Base-by-base conservation (phyloP, 2,113 vertebrate genomes). In the Poeciliopsis prolifica region DNA sequence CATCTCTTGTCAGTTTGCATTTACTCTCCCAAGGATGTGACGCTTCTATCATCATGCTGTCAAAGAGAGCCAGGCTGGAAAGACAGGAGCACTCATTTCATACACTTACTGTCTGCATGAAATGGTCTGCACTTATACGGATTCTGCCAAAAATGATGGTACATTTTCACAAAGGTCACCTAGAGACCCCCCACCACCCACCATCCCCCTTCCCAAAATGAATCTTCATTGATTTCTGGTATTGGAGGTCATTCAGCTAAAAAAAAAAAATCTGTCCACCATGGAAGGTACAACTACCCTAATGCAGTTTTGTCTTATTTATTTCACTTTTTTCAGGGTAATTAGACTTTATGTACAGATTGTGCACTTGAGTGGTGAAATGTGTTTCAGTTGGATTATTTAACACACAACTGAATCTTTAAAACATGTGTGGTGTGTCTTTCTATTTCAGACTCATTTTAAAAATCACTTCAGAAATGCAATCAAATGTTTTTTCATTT, bases 1-100 rank as follows among this genome's bases (percentile, higher is more conserved):
- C 96, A 97, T 98, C 97, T 98, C 96, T 98, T 99, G 98, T 99
- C 98, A 99, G 97, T 99, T 98, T 98, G 97, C 97, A 98, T 99
- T 99, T 98, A 97, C 96, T 97, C 95, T 96, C 94, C 94, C 94
- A 95, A 96, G 95, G 96, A 97, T 97, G 97, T 96, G 96, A 97
- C 94, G 95, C 96, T 98, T 98, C 97, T 97, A 97, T 99, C 98
- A 99, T 99, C 97, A 96, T 95, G 95, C 97, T 99, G 97, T 99
- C 97, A 99, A 96, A 96, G 94, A 93, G 95, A 97, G 96, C 94
- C 96, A 93, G 95, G 95, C 96, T 95, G 95, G 95, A 97, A 94
- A 91, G 94, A 96, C 95, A 94, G 97, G 95, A 95, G 95, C 95
- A 94, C 96, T 98, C 96, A 98, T 99, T 99, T 98, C 94, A 94